Evolutionary conservation across 2,797 vertebrate species (phyloP), one percentile per base, ranked within the genome.

Genomic region (Melopsittacus undulatus): DNA sequence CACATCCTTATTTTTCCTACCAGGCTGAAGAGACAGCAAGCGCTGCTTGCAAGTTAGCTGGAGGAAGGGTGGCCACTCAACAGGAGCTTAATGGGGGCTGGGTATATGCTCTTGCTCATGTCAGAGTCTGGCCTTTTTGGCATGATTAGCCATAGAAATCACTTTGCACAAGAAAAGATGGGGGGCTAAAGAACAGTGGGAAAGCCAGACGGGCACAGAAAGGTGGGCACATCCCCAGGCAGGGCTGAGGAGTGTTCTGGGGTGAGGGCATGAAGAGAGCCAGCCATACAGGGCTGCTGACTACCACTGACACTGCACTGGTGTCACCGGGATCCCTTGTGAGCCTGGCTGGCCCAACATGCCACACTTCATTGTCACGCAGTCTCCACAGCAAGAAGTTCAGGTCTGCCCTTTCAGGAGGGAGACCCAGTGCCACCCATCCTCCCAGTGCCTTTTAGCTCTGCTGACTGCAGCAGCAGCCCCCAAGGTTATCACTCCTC

Each of bases 261-360:
- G 26, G 16, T 63, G 36, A 83, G 63, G 27, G 9, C 10, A 23
- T 48, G 38, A 48, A 57, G 36, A 61, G 4, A 81, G 7, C 24
- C 2, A 1, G 61, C 42, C 45, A 38, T 4, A 2, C 29, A n/a
- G 51, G 59, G 7, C 54, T 66, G 29, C 24, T 40, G 46, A 49
- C 34, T 16, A 32, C 46, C 32, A 18, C 49, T 57, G 51, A 42
- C 43, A 48, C n/a, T 0, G 0, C 4, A 0, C 17, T 40, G 14
- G 51, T 69, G 23, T 51, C 40, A 89, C 26, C 32, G 18, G 29
- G 16, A 21, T 68, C 34, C 67, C 63, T 34, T 42, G 48, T 2
- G 2, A 38, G 14, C 34, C 34, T 64, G 38, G 19, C 34, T 11
- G 11, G 59, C 26, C 30, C 36, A 36, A 7, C 8, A 6, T 27